These are phyloP conservation scores for Papilio aristodemus DNA, from an alignment of 1,140 invertebrate genomes.

Conservation along the genomic window DNA sequence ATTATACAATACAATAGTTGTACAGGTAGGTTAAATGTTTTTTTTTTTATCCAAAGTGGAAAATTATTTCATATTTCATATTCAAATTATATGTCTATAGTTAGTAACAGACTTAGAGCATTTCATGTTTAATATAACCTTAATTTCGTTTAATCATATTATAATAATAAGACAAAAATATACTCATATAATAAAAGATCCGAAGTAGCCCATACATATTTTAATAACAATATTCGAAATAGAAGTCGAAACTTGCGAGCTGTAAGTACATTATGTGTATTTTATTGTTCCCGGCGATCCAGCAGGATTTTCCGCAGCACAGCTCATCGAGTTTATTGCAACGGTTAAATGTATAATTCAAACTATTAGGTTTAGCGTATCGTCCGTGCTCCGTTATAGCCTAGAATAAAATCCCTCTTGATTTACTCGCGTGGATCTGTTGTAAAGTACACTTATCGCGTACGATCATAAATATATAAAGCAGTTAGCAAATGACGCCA, in stretches of 20 bases:
- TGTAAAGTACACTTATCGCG: conserved; percentile 28
- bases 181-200: too few relatives aligned
- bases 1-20: too few relatives aligned
- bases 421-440: conserved; percentile 30
- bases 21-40: too few relatives aligned
- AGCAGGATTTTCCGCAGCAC: conserved; percentile 22
- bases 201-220: background rate
- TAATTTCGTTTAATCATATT: too few relatives aligned
- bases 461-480: conserved; percentile 19
- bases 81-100: too few relatives aligned
- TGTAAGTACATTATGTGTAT: conserved; percentile 33
- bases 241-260: background rate
- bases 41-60: too few relatives aligned
- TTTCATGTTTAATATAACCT: too few relatives aligned
- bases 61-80: too few relatives aligned
- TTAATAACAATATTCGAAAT: background rate
- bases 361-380: conserved; percentile 35
- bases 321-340: conserved; percentile 38
- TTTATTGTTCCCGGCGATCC: conserved; percentile 39
- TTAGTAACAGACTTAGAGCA: too few relatives aligned
- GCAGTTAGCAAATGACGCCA: conserved; percentile 1
- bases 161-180: too few relatives aligned
- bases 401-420: conserved; percentile 31
- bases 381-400: conserved; percentile 9
- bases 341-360: conserved; percentile 37